Evolutionary conservation across 2,113 vertebrate genomes (phyloP).

Genomic region (Sphyrna mokarran): DNA sequence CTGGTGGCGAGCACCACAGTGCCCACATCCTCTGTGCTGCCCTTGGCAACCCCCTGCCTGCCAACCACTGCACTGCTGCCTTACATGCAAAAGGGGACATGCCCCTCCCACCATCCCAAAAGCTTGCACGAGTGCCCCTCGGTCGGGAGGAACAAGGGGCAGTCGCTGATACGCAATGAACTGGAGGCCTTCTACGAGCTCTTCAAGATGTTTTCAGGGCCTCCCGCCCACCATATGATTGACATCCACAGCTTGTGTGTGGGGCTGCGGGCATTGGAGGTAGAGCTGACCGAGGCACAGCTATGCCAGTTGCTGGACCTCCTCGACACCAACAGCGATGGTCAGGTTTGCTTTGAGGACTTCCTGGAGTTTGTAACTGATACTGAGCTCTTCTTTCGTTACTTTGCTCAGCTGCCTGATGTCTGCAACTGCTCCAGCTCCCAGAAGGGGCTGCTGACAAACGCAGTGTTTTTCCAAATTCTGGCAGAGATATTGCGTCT

Average conservation of each 20-base stretch:
- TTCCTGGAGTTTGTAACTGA: neutral
- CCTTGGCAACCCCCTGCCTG: neutral
- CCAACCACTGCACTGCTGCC: neutral
- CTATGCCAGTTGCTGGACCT: neutral
- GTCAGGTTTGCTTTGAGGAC: neutral
- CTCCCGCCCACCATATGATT: neutral
- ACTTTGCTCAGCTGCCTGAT: neutral
- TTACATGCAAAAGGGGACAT: neutral
- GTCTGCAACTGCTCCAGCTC: neutral
- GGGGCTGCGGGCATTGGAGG: neutral
- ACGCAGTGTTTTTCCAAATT: neutral
- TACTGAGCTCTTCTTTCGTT: neutral
- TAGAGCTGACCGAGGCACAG: neutral
- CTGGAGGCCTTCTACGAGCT: neutral
- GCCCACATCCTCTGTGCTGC: neutral
- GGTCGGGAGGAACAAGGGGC: too few species aligned
- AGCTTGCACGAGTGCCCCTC: neutral
- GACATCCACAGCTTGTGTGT: neutral
- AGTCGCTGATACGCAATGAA: neutral
- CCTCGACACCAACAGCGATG: neutral
- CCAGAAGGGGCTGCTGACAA: neutral
- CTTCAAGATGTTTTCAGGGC: neutral
- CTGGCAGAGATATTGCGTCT: neutral
- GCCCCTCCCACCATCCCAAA: neutral
- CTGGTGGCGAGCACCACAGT: too few species aligned